Evolutionary conservation across 2,797 vertebrate species (phyloP).

Genomic region (Catharus ustulatus): DNA sequence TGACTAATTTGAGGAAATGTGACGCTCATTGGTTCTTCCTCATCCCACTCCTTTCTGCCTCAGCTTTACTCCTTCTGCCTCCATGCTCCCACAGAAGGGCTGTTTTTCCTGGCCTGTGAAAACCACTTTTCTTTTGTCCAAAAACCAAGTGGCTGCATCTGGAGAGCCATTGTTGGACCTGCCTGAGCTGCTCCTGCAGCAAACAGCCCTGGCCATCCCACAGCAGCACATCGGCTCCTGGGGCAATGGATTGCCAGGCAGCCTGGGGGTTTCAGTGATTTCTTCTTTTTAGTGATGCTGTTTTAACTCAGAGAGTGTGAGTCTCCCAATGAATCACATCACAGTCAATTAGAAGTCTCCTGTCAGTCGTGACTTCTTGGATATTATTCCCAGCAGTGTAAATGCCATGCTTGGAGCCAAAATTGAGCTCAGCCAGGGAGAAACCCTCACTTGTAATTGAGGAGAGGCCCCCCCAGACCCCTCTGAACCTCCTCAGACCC

Average conservation of each 20-base stretch:
- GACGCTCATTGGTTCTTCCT: not conserved
- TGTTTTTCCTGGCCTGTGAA: not conserved
- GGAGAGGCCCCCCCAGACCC: not conserved
- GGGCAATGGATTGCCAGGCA: not conserved
- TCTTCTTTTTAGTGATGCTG: not conserved
- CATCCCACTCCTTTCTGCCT: not conserved
- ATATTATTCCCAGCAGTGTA: not conserved
- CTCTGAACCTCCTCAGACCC: too few relatives aligned
- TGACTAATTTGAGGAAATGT: not conserved
- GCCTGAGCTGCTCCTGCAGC: too few relatives aligned
- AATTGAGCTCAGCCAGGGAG: not conserved
- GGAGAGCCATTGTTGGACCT: not conserved
- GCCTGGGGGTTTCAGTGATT: not conserved
- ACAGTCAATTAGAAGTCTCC: not conserved
- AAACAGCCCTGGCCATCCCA: not conserved
- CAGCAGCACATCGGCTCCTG: not conserved
- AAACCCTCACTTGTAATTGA: not conserved
- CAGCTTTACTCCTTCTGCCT: not conserved
- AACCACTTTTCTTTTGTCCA: not conserved
- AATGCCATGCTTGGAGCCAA: not conserved
- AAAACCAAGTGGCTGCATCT: not conserved
- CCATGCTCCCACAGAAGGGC: not conserved
- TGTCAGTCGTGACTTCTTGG: not conserved
- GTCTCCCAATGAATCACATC: not conserved
- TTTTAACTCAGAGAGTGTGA: not conserved